Evolutionary conservation across 2,797 vertebrate species (phyloP), one percentile per base, ranked within the genome.

Genomic region (Halcyon smyrnensis): DNA sequence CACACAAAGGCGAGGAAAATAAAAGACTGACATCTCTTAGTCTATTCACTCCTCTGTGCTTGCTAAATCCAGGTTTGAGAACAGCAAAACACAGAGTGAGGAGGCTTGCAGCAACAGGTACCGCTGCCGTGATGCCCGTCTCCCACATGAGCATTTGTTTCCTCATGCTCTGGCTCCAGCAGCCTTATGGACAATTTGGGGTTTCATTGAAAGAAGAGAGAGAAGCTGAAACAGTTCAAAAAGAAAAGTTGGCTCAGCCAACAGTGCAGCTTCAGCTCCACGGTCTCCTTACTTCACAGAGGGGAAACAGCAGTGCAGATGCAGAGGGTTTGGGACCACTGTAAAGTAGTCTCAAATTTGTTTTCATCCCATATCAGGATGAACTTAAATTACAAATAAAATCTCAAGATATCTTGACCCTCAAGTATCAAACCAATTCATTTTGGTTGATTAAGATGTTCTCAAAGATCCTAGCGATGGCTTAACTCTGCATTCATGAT

Each of bases 71-170:
- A 53, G 32, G 19, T 30, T 21, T 32, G 30, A 76, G 41, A 79
- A 60, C 8, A 59, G 16, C 39, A 56, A 41, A 70, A 45, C 8
- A 12, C 45, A 63, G 57, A 0, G 0, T 2, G 28, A 67, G 34
- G 62, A 51, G 20, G 34, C 32, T 53, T 54, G 30, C 53, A 51
- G 62, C 60, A 67, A 18, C 43, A 62, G 60, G 60, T 36, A 15
- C 46, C 16, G 17, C 62, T 30, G 27, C 70, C 1, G 0, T 9
- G 20, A 39, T 12, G 18, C 41, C 30, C 4, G 2, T 14, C 37
- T 75, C 57, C 36, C 16, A 11, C 19, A 63, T 2, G 24, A 76
- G 45, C 16, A 3, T 23, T 56, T 32, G 9, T n/a, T 17, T 48
- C 59, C 48, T 74, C 28, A 27, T 0, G 0, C 6, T 37, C 69